Evolutionary conservation across 2,888 invertebrate species (phyloP).

Genomic region (Ophion slaviceki): DNA sequence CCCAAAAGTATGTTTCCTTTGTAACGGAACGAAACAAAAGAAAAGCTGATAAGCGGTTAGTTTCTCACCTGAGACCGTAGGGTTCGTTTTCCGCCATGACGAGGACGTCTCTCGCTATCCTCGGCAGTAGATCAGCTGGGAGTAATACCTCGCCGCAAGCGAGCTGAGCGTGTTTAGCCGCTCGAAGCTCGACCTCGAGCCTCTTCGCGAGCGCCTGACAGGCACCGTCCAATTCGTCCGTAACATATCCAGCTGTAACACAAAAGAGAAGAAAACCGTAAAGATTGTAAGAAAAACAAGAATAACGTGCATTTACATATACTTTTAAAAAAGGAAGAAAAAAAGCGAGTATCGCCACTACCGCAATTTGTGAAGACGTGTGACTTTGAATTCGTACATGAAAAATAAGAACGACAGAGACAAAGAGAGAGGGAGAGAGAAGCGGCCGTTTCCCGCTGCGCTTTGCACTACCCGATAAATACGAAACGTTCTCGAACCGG

Average conservation of each 20-base stretch:
- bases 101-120: conserved; percentile 92
- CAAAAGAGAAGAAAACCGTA: conserved; percentile 61
- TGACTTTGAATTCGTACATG: conserved; percentile 1
- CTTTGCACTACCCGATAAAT: conserved; percentile 11
- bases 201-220: conserved; percentile 89
- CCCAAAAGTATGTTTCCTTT: background rate
- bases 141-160: conserved; percentile 94
- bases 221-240: conserved; percentile 85
- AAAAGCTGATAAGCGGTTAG: background rate
- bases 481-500: conserved; percentile 42
- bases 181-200: conserved; percentile 91
- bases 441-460: background rate
- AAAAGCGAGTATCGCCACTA: background rate
- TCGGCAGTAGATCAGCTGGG: conserved; percentile 92
- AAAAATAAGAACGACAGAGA: conserved; percentile 6
- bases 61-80: conserved; percentile 89
- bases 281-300: conserved; percentile 21
- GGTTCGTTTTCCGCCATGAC: conserved; percentile 95
- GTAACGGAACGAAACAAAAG: background rate
- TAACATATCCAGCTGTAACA: conserved; percentile 82
- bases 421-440: conserved; percentile 3
- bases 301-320: background rate
- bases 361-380: background rate
- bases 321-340: background rate
- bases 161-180: conserved; percentile 92